phyloP scores from a whole-genome alignment of 2,888 invertebrate genomes.

The Volucella bombylans region DNA sequence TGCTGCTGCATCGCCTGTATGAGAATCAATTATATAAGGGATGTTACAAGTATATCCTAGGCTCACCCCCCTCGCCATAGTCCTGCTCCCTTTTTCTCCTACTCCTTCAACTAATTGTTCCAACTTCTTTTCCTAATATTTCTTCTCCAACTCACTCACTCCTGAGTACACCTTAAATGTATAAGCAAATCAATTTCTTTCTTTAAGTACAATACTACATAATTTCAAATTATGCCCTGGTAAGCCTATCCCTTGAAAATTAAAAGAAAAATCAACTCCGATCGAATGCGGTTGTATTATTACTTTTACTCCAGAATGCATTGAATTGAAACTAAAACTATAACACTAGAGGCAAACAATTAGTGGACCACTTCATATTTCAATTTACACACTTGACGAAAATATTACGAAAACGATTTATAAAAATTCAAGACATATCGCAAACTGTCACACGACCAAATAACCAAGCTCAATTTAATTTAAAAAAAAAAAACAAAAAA shows the following conservation, averaged over 20 bases:
- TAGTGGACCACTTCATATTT: conserved; percentile 61
- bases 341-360: conserved; percentile 13
- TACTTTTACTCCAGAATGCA: conserved; percentile 29
- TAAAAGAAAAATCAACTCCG: background rate
- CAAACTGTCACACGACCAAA: conserved; percentile 58
- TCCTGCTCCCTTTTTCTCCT: too few relatives aligned
- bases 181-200: conserved; percentile 37
- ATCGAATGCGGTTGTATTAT: conserved; percentile 58
- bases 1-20: conserved; percentile 79
- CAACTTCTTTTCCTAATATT: too few relatives aligned
- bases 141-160: background rate
- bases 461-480: conserved; percentile 11
- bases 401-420: too few relatives aligned
- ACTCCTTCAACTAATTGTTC: too few relatives aligned
- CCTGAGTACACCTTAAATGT: conserved; percentile 11
- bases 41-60: background rate
- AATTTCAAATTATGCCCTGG: background rate
- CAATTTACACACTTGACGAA: background rate
- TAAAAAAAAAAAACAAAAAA: background rate
- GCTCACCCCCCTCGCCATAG: too few relatives aligned
- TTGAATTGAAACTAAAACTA: conserved; percentile 47
- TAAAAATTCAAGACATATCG: conserved; percentile 49
- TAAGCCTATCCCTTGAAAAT: background rate
- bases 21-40: conserved; percentile 77
- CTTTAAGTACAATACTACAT: too few relatives aligned